A percentile compares a stretch with the other conserved stretches of the same genome.
Evolutionary conservation across 1,140 invertebrate genomes (phyloP).

Genomic region (Drosophila rufa): DNA sequence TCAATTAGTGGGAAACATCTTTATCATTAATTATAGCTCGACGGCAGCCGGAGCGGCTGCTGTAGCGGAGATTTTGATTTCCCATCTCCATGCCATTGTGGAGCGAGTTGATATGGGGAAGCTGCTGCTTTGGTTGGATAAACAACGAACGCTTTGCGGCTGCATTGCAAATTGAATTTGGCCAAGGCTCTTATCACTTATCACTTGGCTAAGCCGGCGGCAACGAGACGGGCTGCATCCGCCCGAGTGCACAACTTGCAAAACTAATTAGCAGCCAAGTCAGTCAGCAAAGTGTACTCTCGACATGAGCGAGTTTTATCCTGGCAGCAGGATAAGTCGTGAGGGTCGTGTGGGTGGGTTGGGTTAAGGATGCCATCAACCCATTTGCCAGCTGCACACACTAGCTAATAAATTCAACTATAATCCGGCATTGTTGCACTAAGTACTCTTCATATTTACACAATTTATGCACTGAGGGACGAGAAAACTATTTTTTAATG

Average conservation of each 20-base stretch:
- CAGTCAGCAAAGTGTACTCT: constrained; percentile 52
- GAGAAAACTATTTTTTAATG: too few relatives aligned
- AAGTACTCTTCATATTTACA: constrained; percentile 83
- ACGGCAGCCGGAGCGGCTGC: not conserved
- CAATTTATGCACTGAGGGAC: constrained; percentile 57
- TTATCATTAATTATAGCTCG: constrained; percentile 65
- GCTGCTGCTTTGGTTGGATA: constrained; percentile 26
- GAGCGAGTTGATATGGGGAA: constrained; percentile 2
- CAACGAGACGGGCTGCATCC: constrained; percentile 21
- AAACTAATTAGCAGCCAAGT: constrained; percentile 70
- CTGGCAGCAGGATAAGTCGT: constrained; percentile 4
- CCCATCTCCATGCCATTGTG: constrained; percentile 22
- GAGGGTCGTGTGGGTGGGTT: not conserved
- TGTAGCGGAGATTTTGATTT: constrained; percentile 20
- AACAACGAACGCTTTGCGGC: constrained; percentile 52
- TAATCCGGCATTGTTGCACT: constrained; percentile 82
- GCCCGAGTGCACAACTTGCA: constrained; percentile 46
- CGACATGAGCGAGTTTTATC: constrained; percentile 7
- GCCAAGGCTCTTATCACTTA: constrained; percentile 61
- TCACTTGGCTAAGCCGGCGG: constrained; percentile 51
- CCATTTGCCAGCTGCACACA: constrained; percentile 57
- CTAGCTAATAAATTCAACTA: constrained; percentile 80
- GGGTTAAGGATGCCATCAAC: constrained; percentile 22
- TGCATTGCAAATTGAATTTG: constrained; percentile 59
- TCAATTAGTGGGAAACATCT: constrained; percentile 56